phyloP scores from a whole-genome alignment of 2,797 vertebrate species.

The Pseudochromis fuscus region DNA sequence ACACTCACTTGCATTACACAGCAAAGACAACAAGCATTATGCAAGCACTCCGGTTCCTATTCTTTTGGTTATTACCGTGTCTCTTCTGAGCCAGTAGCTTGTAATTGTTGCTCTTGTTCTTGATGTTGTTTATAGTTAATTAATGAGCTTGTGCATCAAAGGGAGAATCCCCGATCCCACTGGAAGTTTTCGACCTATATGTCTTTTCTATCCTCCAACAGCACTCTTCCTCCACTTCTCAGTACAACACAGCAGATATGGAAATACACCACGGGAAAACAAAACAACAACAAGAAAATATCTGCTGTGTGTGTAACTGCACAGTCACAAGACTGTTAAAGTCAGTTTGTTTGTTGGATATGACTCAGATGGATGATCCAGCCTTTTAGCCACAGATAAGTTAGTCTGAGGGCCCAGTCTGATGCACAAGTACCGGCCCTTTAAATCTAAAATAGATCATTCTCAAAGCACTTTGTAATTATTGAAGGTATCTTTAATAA shows the following conservation, averaged over 20 bases:
- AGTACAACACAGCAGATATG: conserved; percentile 32
- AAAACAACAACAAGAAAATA: conserved; percentile 10
- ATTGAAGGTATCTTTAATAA: neutral
- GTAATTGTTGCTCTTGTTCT: conserved; percentile 80
- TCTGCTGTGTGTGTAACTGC: conserved; percentile 13
- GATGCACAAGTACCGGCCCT: neutral
- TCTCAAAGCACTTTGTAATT: neutral
- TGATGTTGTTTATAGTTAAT: conserved; percentile 79
- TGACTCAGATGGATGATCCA: conserved; percentile 24
- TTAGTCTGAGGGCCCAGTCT: conserved; percentile 16
- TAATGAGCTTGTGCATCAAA: conserved; percentile 81
- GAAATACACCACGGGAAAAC: conserved; percentile 26
- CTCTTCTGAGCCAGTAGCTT: conserved; percentile 53
- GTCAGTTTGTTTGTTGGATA: conserved; percentile 35
- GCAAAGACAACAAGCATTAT: conserved; percentile 45
- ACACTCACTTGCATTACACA: conserved; percentile 40
- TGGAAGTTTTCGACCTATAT: conserved; percentile 76
- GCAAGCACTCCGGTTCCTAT: conserved; percentile 13
- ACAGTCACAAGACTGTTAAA: conserved; percentile 29
- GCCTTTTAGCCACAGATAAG: conserved; percentile 26
- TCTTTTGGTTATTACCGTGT: conserved; percentile 31
- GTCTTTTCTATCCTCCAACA: conserved; percentile 50
- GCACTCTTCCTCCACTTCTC: conserved; percentile 31
- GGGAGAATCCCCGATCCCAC: conserved; percentile 69
- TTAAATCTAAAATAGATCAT: neutral